Conservation (phyloP, 2,888 invertebrate species). For the Euphydryas editha region DNA sequence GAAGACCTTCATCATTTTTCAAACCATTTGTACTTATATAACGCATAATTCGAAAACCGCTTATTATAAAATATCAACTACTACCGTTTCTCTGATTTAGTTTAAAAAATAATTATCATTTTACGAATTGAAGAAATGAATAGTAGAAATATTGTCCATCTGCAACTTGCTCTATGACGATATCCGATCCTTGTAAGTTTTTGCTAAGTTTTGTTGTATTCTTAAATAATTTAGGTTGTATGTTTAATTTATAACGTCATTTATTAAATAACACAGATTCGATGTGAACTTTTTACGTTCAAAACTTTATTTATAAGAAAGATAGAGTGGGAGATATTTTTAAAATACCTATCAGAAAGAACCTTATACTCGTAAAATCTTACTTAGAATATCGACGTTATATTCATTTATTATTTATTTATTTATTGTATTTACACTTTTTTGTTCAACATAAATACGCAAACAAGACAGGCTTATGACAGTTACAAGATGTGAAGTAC, state of each 20-base stretch:
- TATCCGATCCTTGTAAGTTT: slow-evolving; percentile 44
- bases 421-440: too few species aligned
- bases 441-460: too few species aligned
- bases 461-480: too few species aligned
- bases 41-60: too few species aligned
- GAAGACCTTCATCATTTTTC: too few species aligned
- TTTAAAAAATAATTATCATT: not conserved
- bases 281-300: slow-evolving; percentile 35
- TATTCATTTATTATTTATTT: too few species aligned
- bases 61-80: too few species aligned
- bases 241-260: slow-evolving; percentile 74
- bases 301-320: not conserved
- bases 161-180: slow-evolving; percentile 38
- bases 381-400: too few species aligned
- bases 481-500: too few species aligned
- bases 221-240: slow-evolving; percentile 59
- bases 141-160: slow-evolving; percentile 5
- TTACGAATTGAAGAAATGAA: not conserved
- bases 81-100: too few species aligned
- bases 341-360: not conserved
- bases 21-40: too few species aligned
- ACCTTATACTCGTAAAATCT: not conserved
- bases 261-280: slow-evolving; percentile 57
- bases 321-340: not conserved
- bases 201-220: slow-evolving; percentile 51